Percentiles rank a stretch among this genome's conserved stretches.
These are phyloP conservation scores for Meriones unguiculatus DNA, from an alignment of 2,113 vertebrate genomes.

Conservation along the genomic window DNA sequence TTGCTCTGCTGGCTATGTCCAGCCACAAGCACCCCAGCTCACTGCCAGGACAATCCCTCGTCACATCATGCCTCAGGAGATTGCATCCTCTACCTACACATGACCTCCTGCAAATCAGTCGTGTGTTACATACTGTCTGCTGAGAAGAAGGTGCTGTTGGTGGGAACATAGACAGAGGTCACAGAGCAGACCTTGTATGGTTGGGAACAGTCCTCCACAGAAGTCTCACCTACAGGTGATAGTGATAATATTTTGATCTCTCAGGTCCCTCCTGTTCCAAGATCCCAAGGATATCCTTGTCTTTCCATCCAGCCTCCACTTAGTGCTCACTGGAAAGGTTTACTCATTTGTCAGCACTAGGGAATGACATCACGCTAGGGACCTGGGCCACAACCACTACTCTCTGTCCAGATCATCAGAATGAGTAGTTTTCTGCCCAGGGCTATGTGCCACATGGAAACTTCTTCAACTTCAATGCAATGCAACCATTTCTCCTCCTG, in stretches of 20 bases:
- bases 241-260: too few relatives aligned
- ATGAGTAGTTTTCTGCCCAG: not conserved
- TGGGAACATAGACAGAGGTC: not conserved
- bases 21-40: not conserved
- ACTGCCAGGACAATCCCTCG: not conserved
- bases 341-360: not conserved
- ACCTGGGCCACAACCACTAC: rapidly evolving
- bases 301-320: not conserved
- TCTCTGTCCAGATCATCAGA: too few relatives aligned
- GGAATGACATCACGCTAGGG: too few relatives aligned
- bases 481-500: not conserved
- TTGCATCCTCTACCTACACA: rapidly evolving
- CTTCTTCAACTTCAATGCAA: not conserved
- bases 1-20: not conserved
- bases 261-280: too few relatives aligned
- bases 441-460: too few relatives aligned
- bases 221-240: not conserved
- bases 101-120: rapidly evolving
- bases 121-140: rapidly evolving
- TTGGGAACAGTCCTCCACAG: not conserved
- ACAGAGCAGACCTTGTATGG: rapidly evolving
- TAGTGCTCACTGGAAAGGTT: rapidly evolving
- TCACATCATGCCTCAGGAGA: not conserved
- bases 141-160: too few relatives aligned
- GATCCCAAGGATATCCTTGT: not conserved